phyloP scores from a whole-genome alignment of 64 coral and sea anemone genomes.

The Pocillopora verrucosa region DNA sequence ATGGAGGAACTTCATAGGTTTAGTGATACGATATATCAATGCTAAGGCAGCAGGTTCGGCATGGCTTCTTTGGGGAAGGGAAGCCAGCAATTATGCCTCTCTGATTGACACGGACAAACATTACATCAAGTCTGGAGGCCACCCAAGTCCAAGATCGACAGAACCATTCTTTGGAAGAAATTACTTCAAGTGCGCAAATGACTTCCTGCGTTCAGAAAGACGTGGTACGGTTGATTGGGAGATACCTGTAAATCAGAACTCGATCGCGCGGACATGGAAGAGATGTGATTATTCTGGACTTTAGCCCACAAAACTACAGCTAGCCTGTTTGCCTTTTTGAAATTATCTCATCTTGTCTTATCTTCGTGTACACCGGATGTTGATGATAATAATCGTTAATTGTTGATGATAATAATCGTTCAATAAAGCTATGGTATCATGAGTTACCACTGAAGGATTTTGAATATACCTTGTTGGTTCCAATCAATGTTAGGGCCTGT shows the following conservation, averaged over 20 bases:
- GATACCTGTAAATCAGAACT: neutral
- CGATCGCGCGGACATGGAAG: too few species aligned
- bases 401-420: too few species aligned
- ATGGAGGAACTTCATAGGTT: constrained; percentile 26
- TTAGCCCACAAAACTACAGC: too few species aligned
- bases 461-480: too few species aligned
- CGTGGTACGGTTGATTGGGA: constrained; percentile 21
- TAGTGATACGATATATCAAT: constrained; percentile 39
- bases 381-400: too few species aligned
- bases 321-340: too few species aligned
- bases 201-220: neutral
- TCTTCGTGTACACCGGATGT: too few species aligned
- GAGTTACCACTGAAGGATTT: too few species aligned
- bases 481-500: too few species aligned
- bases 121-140: constrained; percentile 26
- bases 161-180: constrained; percentile 42
- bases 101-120: constrained; percentile 32
- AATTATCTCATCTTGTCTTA: too few species aligned
- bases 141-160: neutral
- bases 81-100: neutral
- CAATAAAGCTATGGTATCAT: too few species aligned
- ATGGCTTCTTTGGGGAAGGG: constrained; percentile 44
- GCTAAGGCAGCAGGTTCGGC: constrained; percentile 16
- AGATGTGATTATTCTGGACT: too few species aligned
- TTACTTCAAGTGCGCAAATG: constrained; percentile 48